These are phyloP conservation scores for Nomada goodeniana DNA, from an alignment of 2,888 invertebrate genomes.

Conservation along the genomic window DNA sequence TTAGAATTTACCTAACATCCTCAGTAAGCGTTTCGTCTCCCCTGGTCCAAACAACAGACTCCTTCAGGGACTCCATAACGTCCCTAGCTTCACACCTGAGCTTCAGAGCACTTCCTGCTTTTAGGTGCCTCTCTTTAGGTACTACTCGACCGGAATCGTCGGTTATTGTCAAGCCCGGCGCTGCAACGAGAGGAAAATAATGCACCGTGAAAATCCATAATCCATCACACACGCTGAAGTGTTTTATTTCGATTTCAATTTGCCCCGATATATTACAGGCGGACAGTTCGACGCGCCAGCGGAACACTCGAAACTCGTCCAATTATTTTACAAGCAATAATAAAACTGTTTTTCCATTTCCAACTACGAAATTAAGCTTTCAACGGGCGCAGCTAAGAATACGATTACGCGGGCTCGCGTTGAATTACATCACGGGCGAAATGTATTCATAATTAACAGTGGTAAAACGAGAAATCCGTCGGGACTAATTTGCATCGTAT, in stretches of 20 bases:
- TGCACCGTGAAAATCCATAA: conserved; percentile 59
- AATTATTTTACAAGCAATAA: conserved; percentile 13
- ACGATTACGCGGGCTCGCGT: conserved; percentile 33
- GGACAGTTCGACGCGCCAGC: background rate
- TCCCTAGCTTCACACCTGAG: conserved; percentile 85
- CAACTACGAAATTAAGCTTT: conserved; percentile 25
- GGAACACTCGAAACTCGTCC: background rate
- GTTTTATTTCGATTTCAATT: background rate
- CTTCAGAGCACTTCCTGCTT: conserved; percentile 86
- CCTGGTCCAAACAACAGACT: conserved; percentile 86
- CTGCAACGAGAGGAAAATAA: conserved; percentile 76
- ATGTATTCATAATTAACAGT: conserved; percentile 51
- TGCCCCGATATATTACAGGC: background rate
- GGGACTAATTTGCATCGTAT: conserved; percentile 54
- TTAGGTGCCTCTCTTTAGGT: conserved; percentile 87
- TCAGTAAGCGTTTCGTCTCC: conserved; percentile 85
- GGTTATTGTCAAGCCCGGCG: conserved; percentile 86
- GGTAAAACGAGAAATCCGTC: conserved; percentile 30
- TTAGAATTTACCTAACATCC: conserved; percentile 85
- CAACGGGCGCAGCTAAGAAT: conserved; percentile 19
- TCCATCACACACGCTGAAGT: background rate
- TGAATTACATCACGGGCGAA: conserved; percentile 39
- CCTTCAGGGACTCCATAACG: conserved; percentile 83
- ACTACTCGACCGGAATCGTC: conserved; percentile 87
- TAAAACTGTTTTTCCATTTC: conserved; percentile 10